Conservation (phyloP, 2,113 vertebrate species). For the Embiotoca jacksoni region DNA sequence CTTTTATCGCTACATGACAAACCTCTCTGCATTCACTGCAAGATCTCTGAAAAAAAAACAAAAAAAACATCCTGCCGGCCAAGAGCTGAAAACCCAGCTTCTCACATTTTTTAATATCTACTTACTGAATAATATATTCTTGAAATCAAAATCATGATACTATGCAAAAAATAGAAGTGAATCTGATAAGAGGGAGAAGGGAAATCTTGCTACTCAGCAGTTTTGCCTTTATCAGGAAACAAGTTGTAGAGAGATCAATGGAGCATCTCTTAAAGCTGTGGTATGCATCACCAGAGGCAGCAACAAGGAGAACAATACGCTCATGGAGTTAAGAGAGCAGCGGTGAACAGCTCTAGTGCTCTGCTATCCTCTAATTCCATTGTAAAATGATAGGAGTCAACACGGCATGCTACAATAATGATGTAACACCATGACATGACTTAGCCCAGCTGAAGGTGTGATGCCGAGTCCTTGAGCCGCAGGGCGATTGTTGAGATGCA, state of each 20-base stretch:
- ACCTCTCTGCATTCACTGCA: constrained; percentile 33
- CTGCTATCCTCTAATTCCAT: constrained; percentile 53
- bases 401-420: constrained; percentile 55
- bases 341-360: constrained; percentile 29
- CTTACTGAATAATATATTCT: constrained; percentile 73
- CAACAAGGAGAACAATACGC: constrained; percentile 55
- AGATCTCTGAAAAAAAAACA: neutral
- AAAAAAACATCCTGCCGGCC: constrained; percentile 36
- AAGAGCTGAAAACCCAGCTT: constrained; percentile 38
- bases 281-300: constrained; percentile 62
- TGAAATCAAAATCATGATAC: constrained; percentile 65
- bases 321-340: constrained; percentile 50
- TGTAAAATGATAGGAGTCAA: constrained; percentile 69
- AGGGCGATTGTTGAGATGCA: constrained; percentile 58
- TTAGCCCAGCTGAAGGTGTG: constrained; percentile 58
- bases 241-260: constrained; percentile 67
- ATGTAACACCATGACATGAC: constrained; percentile 67
- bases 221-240: constrained; percentile 64
- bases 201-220: constrained; percentile 64
- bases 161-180: constrained; percentile 59
- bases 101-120: constrained; percentile 52
- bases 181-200: constrained; percentile 51
- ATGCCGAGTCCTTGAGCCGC: constrained; percentile 61
- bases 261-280: constrained; percentile 46
- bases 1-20: constrained; percentile 71